These are phyloP conservation scores for Chelonus formosanus DNA, from an alignment of 2,888 invertebrate species.

Conservation along the genomic window DNA sequence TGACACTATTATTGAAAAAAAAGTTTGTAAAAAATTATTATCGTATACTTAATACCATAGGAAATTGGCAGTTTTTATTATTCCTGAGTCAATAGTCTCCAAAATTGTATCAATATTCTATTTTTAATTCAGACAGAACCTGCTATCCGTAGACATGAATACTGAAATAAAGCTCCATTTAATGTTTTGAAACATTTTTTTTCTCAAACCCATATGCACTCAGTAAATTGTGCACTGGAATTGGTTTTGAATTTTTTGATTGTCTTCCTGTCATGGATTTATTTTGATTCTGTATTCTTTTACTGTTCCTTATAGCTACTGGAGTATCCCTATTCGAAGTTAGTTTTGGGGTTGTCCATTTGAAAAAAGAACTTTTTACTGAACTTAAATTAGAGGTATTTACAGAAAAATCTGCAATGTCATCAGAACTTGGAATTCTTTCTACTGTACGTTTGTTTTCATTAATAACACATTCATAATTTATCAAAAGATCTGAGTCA, in stretches of 20 bases:
- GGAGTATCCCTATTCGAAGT: constrained; percentile 8
- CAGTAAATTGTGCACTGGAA: constrained; percentile 70
- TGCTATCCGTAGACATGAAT: neutral
- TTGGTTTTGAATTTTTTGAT: constrained; percentile 53
- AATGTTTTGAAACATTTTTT: constrained; percentile 64
- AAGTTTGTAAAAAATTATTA: too few relatives aligned
- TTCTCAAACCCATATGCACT: constrained; percentile 75
- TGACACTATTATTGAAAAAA: too few relatives aligned
- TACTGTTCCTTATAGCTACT: constrained; percentile 5
- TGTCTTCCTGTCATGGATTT: neutral
- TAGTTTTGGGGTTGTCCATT: constrained; percentile 43
- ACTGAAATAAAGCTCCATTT: neutral
- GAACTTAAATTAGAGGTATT: constrained; percentile 15
- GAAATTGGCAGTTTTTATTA: neutral
- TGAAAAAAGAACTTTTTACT: constrained; percentile 36
- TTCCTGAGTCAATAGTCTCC: constrained; percentile 14
- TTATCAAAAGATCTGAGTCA: neutral
- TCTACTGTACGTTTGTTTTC: neutral
- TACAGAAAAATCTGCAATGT: constrained; percentile 29
- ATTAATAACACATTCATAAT: constrained; percentile 25
- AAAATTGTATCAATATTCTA: constrained; percentile 2
- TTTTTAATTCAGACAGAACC: constrained; percentile 1
- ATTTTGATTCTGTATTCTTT: constrained; percentile 20
- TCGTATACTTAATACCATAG: constrained; percentile 5
- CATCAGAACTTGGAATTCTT: constrained; percentile 25